phyloP scores from a whole-genome alignment of 2,797 vertebrate genomes.

The Tympanoctomys barrerae region DNA sequence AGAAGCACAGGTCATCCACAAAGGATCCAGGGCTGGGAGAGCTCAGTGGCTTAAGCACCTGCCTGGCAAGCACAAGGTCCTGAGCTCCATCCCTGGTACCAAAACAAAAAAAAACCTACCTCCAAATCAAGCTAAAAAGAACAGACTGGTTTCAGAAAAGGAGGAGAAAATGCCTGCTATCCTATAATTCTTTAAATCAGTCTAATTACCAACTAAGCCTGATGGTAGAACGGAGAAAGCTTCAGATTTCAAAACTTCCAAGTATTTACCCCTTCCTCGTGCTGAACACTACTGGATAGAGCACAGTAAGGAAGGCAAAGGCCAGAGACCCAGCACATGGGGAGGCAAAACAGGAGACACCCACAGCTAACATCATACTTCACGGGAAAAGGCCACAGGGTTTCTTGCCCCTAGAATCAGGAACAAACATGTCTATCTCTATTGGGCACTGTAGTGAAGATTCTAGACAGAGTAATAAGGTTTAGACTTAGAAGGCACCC shows the following conservation, averaged over 20 bases:
- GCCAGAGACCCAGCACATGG: neutral
- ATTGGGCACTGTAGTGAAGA: neutral
- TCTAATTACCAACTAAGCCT: neutral
- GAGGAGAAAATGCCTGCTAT: neutral
- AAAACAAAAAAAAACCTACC: too few relatives aligned
- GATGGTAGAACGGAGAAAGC: neutral
- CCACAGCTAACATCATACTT: neutral
- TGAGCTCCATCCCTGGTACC: too few relatives aligned
- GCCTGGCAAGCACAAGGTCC: too few relatives aligned
- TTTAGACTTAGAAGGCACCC: neutral
- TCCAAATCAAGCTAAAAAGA: neutral
- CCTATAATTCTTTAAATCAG: neutral
- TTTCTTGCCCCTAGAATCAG: neutral
- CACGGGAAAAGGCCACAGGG: neutral
- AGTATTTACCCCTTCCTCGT: neutral
- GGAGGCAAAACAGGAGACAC: neutral
- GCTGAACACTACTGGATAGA: neutral
- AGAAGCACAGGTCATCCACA: neutral
- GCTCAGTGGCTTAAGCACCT: too few relatives aligned
- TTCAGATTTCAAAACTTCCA: slow-evolving; percentile 13
- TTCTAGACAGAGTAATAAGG: neutral
- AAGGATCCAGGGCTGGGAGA: neutral
- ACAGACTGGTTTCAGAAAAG: neutral
- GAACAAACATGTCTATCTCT: neutral
- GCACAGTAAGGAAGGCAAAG: neutral